Base-by-base conservation (phyloP, 2,113 vertebrate species). In the Bothrops jararaca region DNA sequence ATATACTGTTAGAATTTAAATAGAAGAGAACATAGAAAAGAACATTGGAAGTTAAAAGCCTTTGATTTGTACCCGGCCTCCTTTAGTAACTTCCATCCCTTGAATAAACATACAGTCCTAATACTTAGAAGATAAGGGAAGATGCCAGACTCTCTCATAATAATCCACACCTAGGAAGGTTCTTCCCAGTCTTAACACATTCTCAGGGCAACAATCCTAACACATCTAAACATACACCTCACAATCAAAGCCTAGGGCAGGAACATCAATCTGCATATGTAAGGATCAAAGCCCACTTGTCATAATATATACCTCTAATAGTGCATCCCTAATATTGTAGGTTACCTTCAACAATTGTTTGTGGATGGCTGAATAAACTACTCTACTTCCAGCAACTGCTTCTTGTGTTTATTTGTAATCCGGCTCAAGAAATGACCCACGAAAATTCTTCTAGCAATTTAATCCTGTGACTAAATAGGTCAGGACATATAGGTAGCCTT, bases 381-480 rank as follows among this genome's bases (percentile, higher is more conserved):
- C 4, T 64, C 1, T n/a, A n/a, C 26, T 13, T 69, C 60, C n/a
- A 69, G 5, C 3, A 69, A 4, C 60, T 69, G 60, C 60, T 12
- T 69, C 29, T 64, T n/a, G 29, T 69, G 29, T n/a, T 69, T 29
- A 64, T 64, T 64, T 29, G 24, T 29, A 64, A 64, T 3, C 10
- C 10, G 9, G 58, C 24, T 26, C 8, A 64, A 1, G 58, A 64
- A 64, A 64, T 10, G 1, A 4, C 29, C 29, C 4, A 64, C n/a
- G 60, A 64, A 60, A 64, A 64, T n/a, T 64, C 1, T 64, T 64
- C 24, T 64, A n/a, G 29, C 60, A 64, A n/a, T 64, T n/a, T 92
- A 92, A 90, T 90, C 89, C 74, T 90, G 54, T 52, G 74, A 90
- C 39, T 92, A 69, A 92, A 85, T 92, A 92, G 85, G 69, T 92